Base-by-base conservation (phyloP, 2,888 invertebrate genomes). In the Coelogynopora nodosa region DNA sequence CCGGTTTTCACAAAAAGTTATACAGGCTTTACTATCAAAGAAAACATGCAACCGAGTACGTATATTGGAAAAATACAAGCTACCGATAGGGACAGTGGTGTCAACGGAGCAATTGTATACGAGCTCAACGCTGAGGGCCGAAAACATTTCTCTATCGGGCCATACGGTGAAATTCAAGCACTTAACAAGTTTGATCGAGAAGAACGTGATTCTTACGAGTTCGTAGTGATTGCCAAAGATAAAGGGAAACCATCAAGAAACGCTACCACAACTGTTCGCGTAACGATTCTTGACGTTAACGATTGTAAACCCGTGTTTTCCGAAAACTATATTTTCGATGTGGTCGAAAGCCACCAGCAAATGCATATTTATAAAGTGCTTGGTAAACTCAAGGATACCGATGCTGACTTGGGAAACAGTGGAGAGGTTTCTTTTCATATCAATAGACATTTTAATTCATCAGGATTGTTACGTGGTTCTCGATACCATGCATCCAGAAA, bases 201-300 rank as follows among this genome's bases (percentile, higher is more conserved):
- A 82, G 31, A 23, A 1, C 29, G 31, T 2, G 28, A 82, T 1
- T 1, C 2, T 10, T 82, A 82, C 31, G 29, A 13, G 23, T 29
- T 82, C n/a, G 31, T 26, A n/a, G 31, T 82, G 31, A 82, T 82
- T 1, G 82, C 26, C 1, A 82, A 82, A 82, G 82, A 82, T 82
- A 82, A 82, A 13, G 82, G 82, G 26, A n/a, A 82, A 26, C 82
- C 82, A 1, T 82, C 82, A n/a, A 13, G 82, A n/a, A n/a, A n/a
- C n/a, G n/a, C n/a, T n/a, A n/a, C n/a, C n/a, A n/a, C n/a, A n/a
- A n/a, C n/a, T n/a, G n/a, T n/a, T n/a, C n/a, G n/a, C n/a, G n/a
- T n/a, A n/a, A n/a, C n/a, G n/a, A n/a, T n/a, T n/a, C n/a, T n/a
- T n/a, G n/a, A n/a, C n/a, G n/a, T n/a, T n/a, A n/a, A n/a, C n/a